A percentile compares a stretch with the other conserved stretches of the same genome.
phyloP scores from a whole-genome alignment of 2,888 invertebrate genomes.

The Caenorhabditis drosophilae region DNA sequence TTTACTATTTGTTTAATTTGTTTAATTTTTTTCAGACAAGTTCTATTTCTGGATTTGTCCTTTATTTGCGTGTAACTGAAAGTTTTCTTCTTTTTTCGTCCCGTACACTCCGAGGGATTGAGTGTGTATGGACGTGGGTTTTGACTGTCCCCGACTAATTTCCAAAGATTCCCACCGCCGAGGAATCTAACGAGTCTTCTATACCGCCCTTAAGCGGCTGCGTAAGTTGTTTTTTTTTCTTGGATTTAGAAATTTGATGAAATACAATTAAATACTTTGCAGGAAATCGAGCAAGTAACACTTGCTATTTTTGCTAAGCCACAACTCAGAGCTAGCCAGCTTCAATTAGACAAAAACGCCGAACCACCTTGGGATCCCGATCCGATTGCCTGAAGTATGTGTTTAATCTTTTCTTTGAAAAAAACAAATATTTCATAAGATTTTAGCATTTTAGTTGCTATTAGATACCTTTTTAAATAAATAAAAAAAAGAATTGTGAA shows the following conservation, averaged over 20 bases:
- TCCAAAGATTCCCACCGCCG: slow-evolving; percentile 49
- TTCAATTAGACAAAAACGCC: slow-evolving; percentile 57
- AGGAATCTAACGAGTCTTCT: slow-evolving; percentile 53
- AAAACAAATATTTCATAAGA: background rate
- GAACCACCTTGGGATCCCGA: slow-evolving; percentile 62
- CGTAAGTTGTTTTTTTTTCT: slow-evolving; percentile 36
- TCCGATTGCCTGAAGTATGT: slow-evolving; percentile 45
- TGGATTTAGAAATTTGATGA: background rate
- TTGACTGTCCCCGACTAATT: slow-evolving; percentile 42
- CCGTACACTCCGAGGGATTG: slow-evolving; percentile 55
- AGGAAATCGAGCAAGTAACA: slow-evolving; percentile 24
- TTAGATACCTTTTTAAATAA: too few species aligned
- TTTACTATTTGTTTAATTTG: background rate
- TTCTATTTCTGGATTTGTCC: slow-evolving; percentile 15
- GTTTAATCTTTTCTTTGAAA: slow-evolving; percentile 1
- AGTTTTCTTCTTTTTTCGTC: slow-evolving; percentile 8
- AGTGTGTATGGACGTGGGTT: slow-evolving; percentile 48
- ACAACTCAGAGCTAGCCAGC: slow-evolving; percentile 43
- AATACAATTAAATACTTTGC: background rate
- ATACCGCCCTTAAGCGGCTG: slow-evolving; percentile 46
- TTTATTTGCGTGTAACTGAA: slow-evolving; percentile 25
- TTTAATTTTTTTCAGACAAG: slow-evolving; percentile 1
- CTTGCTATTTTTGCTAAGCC: slow-evolving; percentile 41
- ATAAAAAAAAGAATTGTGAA: too few species aligned
- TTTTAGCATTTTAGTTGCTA: slow-evolving; percentile 7